A percentile compares a stretch with the other conserved stretches of the same genome.
These are phyloP conservation scores for Perccottus glenii DNA, from an alignment of 2,113 vertebrate genomes.

Conservation along the genomic window DNA sequence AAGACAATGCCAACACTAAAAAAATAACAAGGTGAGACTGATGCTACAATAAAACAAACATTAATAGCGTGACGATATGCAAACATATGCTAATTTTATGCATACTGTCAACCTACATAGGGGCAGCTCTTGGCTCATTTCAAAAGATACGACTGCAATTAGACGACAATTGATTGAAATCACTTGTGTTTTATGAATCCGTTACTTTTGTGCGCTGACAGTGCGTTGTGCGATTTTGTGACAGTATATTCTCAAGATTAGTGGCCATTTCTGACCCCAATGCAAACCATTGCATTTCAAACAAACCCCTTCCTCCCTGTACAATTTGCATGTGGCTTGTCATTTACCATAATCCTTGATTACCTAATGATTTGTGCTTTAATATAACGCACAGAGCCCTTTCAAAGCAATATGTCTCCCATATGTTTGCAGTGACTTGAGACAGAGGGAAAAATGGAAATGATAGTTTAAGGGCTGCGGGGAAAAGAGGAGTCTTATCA, in stretches of 20 bases:
- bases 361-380: slow-evolving; percentile 76
- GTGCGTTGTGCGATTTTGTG: slow-evolving; percentile 46
- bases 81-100: slow-evolving; percentile 75
- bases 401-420: slow-evolving; percentile 49
- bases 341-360: slow-evolving; percentile 76
- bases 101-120: slow-evolving; percentile 71
- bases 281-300: slow-evolving; percentile 70
- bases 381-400: slow-evolving; percentile 55
- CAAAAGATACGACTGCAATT: slow-evolving; percentile 69
- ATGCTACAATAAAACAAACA: slow-evolving; percentile 62
- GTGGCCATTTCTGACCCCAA: slow-evolving; percentile 71
- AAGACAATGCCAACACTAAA: slow-evolving; percentile 32
- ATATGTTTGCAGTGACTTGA: slow-evolving; percentile 70
- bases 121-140: slow-evolving; percentile 57
- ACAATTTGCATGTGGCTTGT: slow-evolving; percentile 71
- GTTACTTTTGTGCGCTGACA: slow-evolving; percentile 67
- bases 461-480: slow-evolving; percentile 69
- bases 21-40: slow-evolving; percentile 31
- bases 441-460: slow-evolving; percentile 50
- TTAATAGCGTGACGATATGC: slow-evolving; percentile 65
- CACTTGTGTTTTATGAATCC: slow-evolving; percentile 72
- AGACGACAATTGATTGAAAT: slow-evolving; percentile 76
- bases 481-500: slow-evolving; percentile 72
- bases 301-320: slow-evolving; percentile 56
- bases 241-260: slow-evolving; percentile 73